phyloP scores from a whole-genome alignment of 2,888 invertebrate species.

The Catocala nupta region DNA sequence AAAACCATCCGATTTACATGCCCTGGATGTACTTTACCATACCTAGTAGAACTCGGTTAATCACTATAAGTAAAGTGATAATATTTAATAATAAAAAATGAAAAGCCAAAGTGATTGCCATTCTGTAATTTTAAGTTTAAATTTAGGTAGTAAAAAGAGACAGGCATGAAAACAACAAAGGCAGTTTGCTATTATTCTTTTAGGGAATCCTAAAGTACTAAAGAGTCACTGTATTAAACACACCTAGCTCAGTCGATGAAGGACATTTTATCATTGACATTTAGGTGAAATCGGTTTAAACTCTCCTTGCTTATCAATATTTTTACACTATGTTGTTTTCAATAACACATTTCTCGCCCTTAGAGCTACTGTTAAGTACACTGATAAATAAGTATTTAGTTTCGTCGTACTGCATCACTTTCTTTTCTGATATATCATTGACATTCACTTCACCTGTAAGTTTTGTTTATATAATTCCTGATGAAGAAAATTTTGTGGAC shows the following conservation, averaged over 20 bases:
- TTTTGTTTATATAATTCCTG: slow-evolving; percentile 60
- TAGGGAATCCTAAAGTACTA: slow-evolving; percentile 3
- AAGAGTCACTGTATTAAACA: not conserved
- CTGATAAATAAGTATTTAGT: slow-evolving; percentile 68
- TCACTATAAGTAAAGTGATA: no score
- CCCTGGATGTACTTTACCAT: no score
- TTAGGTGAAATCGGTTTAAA: not conserved
- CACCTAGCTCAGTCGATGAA: not conserved
- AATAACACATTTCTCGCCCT: slow-evolving; percentile 42
- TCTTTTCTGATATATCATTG: slow-evolving; percentile 66
- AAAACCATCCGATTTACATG: no score
- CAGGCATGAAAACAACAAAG: no score
- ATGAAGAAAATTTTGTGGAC: slow-evolving; percentile 54
- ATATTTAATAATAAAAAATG: no score
- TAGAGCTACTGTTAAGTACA: slow-evolving; percentile 70
- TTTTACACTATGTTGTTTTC: slow-evolving; percentile 34
- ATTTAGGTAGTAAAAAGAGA: no score
- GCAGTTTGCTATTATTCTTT: not conserved
- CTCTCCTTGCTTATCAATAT: slow-evolving; percentile 11
- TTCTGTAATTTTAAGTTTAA: no score
- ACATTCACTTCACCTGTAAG: slow-evolving; percentile 50
- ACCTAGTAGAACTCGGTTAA: no score
- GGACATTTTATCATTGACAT: no score
- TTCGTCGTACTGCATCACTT: slow-evolving; percentile 69
- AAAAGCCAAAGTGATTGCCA: no score